Evolutionary conservation across 2,113 vertebrate species (phyloP).

Genomic region (Tretioscincus oriximinensis): DNA sequence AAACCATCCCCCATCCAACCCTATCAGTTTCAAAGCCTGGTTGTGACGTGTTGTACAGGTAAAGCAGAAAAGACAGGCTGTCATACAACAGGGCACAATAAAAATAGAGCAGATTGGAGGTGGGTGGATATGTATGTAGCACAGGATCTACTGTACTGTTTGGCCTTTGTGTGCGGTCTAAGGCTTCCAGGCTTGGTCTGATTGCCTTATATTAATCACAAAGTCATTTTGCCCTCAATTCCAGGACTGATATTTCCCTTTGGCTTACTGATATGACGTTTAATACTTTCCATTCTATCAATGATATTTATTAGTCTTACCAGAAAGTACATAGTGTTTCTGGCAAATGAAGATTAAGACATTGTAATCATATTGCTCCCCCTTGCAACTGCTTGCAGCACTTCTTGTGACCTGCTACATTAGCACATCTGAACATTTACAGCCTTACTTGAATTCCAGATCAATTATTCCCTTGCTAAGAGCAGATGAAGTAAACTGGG

Average conservation of each 20-base stretch:
- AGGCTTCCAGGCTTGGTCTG: background rate
- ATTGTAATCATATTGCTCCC: conserved; percentile 23
- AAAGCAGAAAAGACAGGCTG: too few relatives aligned
- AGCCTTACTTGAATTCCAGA: background rate
- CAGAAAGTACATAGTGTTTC: conserved; percentile 14
- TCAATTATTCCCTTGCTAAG: background rate
- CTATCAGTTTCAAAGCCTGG: too few relatives aligned
- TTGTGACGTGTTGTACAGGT: too few relatives aligned
- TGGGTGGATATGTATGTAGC: too few relatives aligned
- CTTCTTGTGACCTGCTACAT: conserved; percentile 34
- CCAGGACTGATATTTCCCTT: background rate
- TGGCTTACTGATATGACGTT: conserved; percentile 2
- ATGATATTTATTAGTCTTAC: background rate
- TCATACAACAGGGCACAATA: too few relatives aligned
- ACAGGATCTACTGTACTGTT: too few relatives aligned
- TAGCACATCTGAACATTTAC: conserved; percentile 18
- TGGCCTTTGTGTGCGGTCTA: too few relatives aligned
- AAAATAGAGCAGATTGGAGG: too few relatives aligned
- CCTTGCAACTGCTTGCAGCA: conserved; percentile 5
- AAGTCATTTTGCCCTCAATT: background rate
- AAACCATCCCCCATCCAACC: too few relatives aligned
- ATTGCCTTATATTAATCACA: background rate
- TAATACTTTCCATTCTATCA: background rate
- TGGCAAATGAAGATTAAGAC: conserved; percentile 47
- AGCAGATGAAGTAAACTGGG: background rate